phyloP scores from a whole-genome alignment of 2,888 invertebrate species.

The Deilephila porcellus region DNA sequence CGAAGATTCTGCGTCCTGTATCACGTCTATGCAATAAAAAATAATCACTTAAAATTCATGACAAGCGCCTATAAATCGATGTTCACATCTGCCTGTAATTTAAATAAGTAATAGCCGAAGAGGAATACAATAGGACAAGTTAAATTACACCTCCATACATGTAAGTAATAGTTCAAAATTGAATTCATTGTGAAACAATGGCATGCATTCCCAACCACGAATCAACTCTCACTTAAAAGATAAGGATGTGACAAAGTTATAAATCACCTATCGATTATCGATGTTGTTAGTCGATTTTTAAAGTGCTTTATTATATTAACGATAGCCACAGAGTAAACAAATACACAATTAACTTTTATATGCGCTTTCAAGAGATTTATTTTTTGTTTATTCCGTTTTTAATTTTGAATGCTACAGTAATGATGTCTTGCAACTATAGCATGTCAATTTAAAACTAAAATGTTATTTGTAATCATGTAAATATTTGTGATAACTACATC shows the following conservation, averaged over 20 bases:
- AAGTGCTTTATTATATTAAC: not conserved
- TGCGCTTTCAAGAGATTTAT: not conserved
- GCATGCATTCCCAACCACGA: slow-evolving; percentile 27
- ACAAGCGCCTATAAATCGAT: not conserved
- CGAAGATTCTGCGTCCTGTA: too few relatives aligned
- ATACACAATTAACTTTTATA: not conserved
- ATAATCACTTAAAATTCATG: not conserved
- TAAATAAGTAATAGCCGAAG: slow-evolving; percentile 37
- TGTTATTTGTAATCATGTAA: not conserved
- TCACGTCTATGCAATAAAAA: too few relatives aligned
- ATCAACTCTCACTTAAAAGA: slow-evolving; percentile 19
- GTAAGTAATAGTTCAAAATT: slow-evolving; percentile 52
- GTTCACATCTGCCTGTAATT: slow-evolving; percentile 42
- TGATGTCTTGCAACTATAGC: not conserved
- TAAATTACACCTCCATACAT: slow-evolving; percentile 48
- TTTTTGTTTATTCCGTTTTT: not conserved
- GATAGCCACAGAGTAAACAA: not conserved
- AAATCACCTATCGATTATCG: slow-evolving; percentile 30
- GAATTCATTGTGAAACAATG: slow-evolving; percentile 46
- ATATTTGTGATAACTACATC: not conserved
- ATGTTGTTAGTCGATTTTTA: slow-evolving; percentile 19
- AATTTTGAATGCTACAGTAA: not conserved
- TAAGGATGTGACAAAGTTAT: slow-evolving; percentile 32
- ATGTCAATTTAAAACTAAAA: not conserved
- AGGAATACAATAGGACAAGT: slow-evolving; percentile 44